Evolutionary conservation across 2,888 invertebrate species (phyloP), one percentile per base, ranked within the genome.

Genomic region (Tiphia femorata): DNA sequence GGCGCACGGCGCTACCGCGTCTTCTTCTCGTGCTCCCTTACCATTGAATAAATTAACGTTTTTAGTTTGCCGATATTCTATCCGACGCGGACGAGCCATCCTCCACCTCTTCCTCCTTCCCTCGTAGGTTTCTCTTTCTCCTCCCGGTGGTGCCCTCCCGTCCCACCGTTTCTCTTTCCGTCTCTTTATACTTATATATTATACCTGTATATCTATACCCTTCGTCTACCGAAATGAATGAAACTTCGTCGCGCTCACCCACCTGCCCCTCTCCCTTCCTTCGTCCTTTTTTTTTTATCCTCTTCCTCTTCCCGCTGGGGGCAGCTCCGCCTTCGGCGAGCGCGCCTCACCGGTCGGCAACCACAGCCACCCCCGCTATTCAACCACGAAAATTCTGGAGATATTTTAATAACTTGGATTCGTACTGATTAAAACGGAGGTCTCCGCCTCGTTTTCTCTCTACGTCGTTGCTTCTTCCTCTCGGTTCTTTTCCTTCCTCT

Each of bases 31-130:
- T 69, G 67, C 70, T 66, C 62, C 67, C 70, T 71, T 63, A 65
- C 73, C 74, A 73, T 78, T 75, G 79, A 79, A 79, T 80, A 79
- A 80, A 79, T 79, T 79, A 79, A 79, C 75, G 76, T 78, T 78
- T 76, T 79, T 72, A 77, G 76, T 78, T 75, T 72, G 71, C 75
- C 76, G 73, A 79, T 79, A 77, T 73, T 76, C 73, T 64, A 62
- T 52, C 53, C 55, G 54, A 50, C 50, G 44, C 37, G 50, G 50
- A 40, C 44, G 37, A 47, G 27, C 16, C 41, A 33, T 33, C 38
- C 7, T 20, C 29, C 23, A 20, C 19, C 16, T 40, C 21, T 12
- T 40, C n/a, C 16, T 33, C n/a, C 20, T 19, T 25, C 3, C 8
- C 27, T 17, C 6, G 27, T 10, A 10, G 27, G 27, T 7, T 27